Evolutionary conservation across 2,888 invertebrate genomes (phyloP).

Genomic region (Selenia dentaria): DNA sequence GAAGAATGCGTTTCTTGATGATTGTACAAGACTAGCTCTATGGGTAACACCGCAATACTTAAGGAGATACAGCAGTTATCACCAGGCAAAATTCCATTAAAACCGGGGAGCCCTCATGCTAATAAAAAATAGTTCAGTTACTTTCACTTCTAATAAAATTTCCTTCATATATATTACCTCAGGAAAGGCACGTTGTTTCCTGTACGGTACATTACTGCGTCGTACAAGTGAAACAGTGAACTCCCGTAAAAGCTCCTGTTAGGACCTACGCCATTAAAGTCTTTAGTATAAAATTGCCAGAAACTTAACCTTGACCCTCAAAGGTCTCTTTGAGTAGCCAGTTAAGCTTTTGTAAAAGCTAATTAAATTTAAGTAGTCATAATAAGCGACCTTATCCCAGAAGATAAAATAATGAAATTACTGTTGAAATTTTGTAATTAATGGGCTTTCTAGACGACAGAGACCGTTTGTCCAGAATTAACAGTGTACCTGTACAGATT

Average conservation of each 20-base stretch:
- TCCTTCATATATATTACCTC: too few species aligned
- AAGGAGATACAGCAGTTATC: too few species aligned
- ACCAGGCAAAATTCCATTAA: too few species aligned
- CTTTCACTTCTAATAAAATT: too few species aligned
- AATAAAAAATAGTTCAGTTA: too few species aligned
- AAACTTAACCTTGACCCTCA: slow-evolving; percentile 18
- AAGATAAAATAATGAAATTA: slow-evolving; percentile 1
- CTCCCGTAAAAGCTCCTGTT: slow-evolving; percentile 16
- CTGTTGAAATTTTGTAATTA: neutral
- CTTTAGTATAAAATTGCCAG: slow-evolving; percentile 25
- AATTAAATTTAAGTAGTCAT: slow-evolving; percentile 18
- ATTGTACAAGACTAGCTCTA: too few species aligned
- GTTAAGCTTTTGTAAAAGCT: slow-evolving; percentile 14
- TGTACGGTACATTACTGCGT: neutral
- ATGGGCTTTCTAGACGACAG: too few species aligned
- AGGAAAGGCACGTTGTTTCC: neutral
- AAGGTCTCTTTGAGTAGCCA: slow-evolving; percentile 8
- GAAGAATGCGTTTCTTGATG: too few species aligned
- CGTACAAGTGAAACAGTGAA: slow-evolving; percentile 5
- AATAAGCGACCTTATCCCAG: slow-evolving; percentile 1
- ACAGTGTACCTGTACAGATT: too few species aligned
- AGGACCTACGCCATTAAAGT: slow-evolving; percentile 13
- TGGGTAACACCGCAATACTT: too few species aligned
- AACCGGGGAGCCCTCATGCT: too few species aligned
- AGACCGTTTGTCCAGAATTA: too few species aligned